A percentile compares a stretch with the other conserved stretches of the same genome.
Conservation (phyloP, 2,113 vertebrate species). For the Engystomops pustulosus region DNA sequence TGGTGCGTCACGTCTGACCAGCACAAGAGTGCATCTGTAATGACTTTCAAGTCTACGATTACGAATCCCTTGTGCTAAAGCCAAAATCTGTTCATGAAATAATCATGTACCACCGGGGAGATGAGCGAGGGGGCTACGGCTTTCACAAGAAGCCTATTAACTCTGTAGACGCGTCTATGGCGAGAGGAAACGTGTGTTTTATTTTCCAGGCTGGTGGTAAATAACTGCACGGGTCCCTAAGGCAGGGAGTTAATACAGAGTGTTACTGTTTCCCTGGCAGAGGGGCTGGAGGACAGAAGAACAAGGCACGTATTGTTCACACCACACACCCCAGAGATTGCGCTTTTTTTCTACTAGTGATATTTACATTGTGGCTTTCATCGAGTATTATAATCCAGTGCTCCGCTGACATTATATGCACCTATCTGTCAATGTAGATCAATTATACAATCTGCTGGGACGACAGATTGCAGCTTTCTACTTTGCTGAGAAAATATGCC, state of each 20-base stretch:
- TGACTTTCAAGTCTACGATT: conserved; percentile 22
- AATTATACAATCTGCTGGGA: background rate
- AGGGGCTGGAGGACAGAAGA: conserved; percentile 24
- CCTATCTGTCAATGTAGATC: background rate
- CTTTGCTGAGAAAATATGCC: too few relatives aligned
- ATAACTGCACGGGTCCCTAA: background rate
- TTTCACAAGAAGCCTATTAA: background rate
- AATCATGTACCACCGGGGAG: conserved; percentile 21
- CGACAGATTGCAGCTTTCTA: background rate
- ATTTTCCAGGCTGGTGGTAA: conserved; percentile 2
- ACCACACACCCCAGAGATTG: background rate
- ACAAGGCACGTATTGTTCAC: background rate
- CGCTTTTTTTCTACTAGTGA: background rate
- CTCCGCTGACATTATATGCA: background rate
- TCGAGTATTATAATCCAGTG: background rate
- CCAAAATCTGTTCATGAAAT: conserved; percentile 33
- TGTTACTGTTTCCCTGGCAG: conserved; percentile 45
- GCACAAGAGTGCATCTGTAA: conserved; percentile 14
- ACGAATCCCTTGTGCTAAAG: background rate
- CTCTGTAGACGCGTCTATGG: background rate
- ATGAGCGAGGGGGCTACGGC: background rate
- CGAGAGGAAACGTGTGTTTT: background rate
- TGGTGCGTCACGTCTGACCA: background rate
- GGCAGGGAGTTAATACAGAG: conserved; percentile 29
- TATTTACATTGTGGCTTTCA: conserved; percentile 39